Conservation (phyloP, 2,888 invertebrate genomes). For the Ommatoiulus sabulosus region DNA sequence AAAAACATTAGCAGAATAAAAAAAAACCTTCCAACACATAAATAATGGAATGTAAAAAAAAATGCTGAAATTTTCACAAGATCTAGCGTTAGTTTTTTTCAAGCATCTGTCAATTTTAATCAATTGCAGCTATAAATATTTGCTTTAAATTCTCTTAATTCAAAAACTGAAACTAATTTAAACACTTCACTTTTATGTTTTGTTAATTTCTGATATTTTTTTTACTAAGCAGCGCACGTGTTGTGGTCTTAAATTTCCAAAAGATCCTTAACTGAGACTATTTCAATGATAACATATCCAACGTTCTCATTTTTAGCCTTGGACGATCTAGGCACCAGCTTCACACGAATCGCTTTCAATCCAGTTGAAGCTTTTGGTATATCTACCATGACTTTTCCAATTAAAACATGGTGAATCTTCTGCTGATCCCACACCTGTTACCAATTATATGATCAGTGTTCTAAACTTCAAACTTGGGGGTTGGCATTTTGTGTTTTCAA, state of each 20-base stretch:
- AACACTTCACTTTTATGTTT: no score
- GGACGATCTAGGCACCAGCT: neutral
- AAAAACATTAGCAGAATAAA: no score
- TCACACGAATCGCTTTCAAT: neutral
- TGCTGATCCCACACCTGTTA: conserved; percentile 20
- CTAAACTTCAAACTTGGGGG: neutral
- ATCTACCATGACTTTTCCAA: conserved; percentile 11
- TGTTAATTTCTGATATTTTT: no score
- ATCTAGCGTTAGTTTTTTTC: no score
- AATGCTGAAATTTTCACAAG: no score
- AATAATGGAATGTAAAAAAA: no score
- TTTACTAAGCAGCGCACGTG: no score
- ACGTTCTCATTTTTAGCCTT: neutral
- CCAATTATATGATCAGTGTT: neutral
- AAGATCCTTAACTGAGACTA: neutral
- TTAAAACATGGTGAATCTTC: neutral
- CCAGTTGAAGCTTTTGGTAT: neutral
- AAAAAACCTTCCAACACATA: no score
- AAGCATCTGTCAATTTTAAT: no score
- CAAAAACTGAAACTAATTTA: no score
- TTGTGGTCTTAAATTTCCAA: neutral
- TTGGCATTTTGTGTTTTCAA: neutral
- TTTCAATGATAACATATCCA: conserved; percentile 19
- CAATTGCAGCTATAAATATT: no score
- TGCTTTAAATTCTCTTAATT: no score